Evolutionary conservation across 2,888 invertebrate species (phyloP).

Genomic region (Drosophila neonasuta): DNA sequence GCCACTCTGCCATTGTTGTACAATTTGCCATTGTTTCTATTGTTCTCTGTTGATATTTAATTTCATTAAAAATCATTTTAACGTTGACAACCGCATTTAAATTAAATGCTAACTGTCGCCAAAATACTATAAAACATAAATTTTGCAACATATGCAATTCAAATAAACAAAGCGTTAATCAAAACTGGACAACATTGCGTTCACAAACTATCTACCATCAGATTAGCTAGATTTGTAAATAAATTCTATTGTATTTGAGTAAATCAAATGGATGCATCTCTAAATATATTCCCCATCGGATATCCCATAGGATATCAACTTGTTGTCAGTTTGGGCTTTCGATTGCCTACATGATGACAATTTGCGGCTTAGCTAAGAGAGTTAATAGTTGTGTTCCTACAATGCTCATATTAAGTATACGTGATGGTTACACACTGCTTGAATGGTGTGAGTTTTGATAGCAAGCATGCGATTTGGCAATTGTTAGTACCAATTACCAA

Average conservation of each 20-base stretch:
- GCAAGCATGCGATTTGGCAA: conserved; percentile 37
- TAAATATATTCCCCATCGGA: neutral
- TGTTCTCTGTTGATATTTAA: conserved; percentile 46
- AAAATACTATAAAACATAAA: conserved; percentile 3
- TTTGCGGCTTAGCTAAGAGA: conserved; percentile 30
- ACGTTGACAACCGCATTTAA: conserved; percentile 39
- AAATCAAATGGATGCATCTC: neutral
- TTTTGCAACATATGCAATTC: conserved; percentile 30
- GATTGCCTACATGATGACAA: conserved; percentile 14
- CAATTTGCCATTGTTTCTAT: conserved; percentile 24
- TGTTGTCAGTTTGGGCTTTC: conserved; percentile 3
- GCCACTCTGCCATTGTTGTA: conserved; percentile 23
- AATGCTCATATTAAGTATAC: conserved; percentile 26
- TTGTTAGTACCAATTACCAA: conserved; percentile 61
- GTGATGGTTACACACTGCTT: conserved; percentile 15
- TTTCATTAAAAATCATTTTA: conserved; percentile 53
- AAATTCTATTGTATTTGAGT: neutral
- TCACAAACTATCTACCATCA: neutral
- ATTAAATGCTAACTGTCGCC: conserved; percentile 26
- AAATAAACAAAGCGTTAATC: conserved; percentile 32
- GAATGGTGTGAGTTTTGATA: conserved; percentile 8
- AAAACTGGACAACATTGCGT: conserved; percentile 3
- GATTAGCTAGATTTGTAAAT: neutral
- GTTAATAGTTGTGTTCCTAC: conserved; percentile 8
- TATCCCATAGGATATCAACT: neutral